Evolutionary conservation across 2,888 invertebrate species (phyloP).

Genomic region (Nemapogon koenigi): DNA sequence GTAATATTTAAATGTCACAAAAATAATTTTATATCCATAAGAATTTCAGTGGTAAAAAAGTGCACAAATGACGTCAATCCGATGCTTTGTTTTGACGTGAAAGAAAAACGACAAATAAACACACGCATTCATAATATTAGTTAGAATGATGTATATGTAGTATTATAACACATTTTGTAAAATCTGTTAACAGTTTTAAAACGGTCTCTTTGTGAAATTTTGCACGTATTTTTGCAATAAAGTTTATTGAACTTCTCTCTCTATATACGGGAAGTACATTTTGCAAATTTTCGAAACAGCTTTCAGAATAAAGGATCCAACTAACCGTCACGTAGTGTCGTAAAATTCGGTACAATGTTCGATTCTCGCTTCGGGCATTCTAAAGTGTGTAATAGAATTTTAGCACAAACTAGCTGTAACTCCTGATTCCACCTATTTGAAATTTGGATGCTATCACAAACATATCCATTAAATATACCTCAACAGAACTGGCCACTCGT

Average conservation of each 20-base stretch:
- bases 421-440: no score
- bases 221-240: conserved; percentile 18
- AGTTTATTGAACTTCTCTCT: conserved; percentile 21
- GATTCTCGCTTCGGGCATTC: conserved; percentile 14
- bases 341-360: conserved; percentile 21
- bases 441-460: no score
- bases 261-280: conserved; percentile 17
- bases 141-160: neutral
- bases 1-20: no score
- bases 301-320: neutral
- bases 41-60: no score
- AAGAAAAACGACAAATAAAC: no score
- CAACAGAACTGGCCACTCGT: no score
- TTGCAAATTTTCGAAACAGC: conserved; percentile 24
- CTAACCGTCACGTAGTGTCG: conserved; percentile 19
- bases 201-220: conserved; percentile 9
- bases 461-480: no score
- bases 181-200: no score
- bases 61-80: no score
- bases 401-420: no score
- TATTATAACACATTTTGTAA: neutral
- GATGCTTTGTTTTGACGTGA: no score
- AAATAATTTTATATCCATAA: no score
- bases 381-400: conserved; percentile 16
- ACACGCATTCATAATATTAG: neutral